phyloP scores from a whole-genome alignment of 2,113 vertebrate species.

The Phyllopteryx taeniolatus region DNA sequence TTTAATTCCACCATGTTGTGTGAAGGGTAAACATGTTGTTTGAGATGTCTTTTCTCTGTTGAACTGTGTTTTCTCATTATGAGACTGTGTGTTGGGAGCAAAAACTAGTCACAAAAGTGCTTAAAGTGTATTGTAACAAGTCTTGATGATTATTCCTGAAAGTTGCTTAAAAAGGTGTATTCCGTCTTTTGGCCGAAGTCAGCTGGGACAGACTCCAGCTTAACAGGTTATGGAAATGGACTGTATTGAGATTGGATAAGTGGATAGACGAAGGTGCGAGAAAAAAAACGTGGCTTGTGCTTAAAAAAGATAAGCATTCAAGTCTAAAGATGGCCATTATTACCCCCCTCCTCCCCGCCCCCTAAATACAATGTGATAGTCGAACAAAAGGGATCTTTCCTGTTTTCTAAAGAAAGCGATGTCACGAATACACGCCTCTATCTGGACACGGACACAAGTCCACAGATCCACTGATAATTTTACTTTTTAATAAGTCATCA shows the following conservation, averaged over 20 bases:
- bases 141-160: conserved; percentile 47
- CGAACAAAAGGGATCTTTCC: conserved; percentile 48
- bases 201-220: background rate
- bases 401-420: conserved; percentile 36
- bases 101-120: conserved; percentile 65
- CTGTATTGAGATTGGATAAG: background rate
- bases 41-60: conserved; percentile 75
- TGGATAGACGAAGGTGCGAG: background rate
- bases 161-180: conserved; percentile 6
- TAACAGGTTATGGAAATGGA: background rate
- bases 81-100: conserved; percentile 46
- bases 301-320: conserved; percentile 10
- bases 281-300: conserved; percentile 12
- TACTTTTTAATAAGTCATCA: conserved; percentile 82
- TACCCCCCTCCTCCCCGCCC: conserved; percentile 22
- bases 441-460: conserved; percentile 70
- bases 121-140: conserved; percentile 60
- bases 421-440: conserved; percentile 44
- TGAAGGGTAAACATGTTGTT: conserved; percentile 80
- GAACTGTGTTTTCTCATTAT: conserved; percentile 73
- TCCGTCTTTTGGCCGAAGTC: background rate
- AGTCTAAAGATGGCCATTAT: conserved; percentile 30
- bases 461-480: conserved; percentile 75
- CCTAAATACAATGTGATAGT: conserved; percentile 46
- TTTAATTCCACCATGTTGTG: conserved; percentile 80